Conservation (phyloP, 2,888 invertebrate genomes). For the Drosophila meridiana region DNA sequence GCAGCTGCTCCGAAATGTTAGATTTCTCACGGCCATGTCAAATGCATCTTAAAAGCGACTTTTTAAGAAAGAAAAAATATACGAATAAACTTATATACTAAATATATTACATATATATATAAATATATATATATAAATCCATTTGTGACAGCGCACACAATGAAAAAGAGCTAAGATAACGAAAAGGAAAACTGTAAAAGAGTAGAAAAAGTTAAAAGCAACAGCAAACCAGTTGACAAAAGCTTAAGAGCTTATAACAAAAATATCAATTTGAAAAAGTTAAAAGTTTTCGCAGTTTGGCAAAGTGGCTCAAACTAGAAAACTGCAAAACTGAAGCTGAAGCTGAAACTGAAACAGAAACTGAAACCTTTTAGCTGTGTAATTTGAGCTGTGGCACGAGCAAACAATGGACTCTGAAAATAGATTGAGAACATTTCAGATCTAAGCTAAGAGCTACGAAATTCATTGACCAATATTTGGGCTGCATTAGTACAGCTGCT, state of each 20-base stretch:
- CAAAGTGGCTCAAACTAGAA: constrained; percentile 5
- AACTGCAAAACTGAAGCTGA: not conserved
- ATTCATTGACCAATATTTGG: constrained; percentile 22
- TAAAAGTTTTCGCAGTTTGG: constrained; percentile 10
- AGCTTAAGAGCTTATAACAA: constrained; percentile 32
- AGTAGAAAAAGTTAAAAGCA: constrained; percentile 13
- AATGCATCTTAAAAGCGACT: constrained; percentile 1
- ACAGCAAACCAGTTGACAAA: constrained; percentile 18
- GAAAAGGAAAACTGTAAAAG: constrained; percentile 5
- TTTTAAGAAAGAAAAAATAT: not conserved
- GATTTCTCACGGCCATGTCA: not conserved
- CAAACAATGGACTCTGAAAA: constrained; percentile 13
- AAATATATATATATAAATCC: not conserved
- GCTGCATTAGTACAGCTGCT: constrained; percentile 19
- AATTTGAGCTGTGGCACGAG: constrained; percentile 17
- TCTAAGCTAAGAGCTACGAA: not conserved
- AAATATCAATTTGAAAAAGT: constrained; percentile 28
- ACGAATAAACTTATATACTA: not conserved
- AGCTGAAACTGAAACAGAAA: constrained; percentile 7
- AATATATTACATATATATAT: not conserved
- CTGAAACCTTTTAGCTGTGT: constrained; percentile 18
- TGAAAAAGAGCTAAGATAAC: not conserved
- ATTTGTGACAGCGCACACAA: constrained; percentile 1
- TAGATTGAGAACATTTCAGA: constrained; percentile 3
- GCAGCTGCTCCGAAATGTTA: not conserved